Conservation (phyloP, 2,797 vertebrate species). For the Cyclopterus lumpus region DNA sequence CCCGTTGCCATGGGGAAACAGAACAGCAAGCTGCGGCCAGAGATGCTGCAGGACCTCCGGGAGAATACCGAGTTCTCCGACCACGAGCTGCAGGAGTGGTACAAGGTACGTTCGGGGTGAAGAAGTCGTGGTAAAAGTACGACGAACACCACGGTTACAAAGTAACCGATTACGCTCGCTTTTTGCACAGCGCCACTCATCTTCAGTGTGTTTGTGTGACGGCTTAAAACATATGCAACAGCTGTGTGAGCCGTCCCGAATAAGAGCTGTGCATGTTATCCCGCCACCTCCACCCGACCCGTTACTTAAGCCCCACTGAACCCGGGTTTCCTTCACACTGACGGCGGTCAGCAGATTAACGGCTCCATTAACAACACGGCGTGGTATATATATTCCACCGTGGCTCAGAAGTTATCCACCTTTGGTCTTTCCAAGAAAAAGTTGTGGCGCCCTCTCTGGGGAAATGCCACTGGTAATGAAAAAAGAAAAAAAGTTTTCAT, state of each 20-base stretch:
- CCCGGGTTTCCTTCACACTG: slow-evolving; percentile 1
- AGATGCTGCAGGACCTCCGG: slow-evolving; percentile 88
- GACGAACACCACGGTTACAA: too few relatives aligned
- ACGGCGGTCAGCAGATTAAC: slow-evolving; percentile 29
- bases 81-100: slow-evolving; percentile 90
- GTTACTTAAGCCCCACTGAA: slow-evolving; percentile 26
- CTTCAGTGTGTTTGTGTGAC: slow-evolving; percentile 33
- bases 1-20: slow-evolving; percentile 87
- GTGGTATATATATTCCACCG: neutral
- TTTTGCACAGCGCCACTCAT: too few relatives aligned
- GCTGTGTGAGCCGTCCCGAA: slow-evolving; percentile 47
- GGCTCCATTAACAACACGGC: neutral
- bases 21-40: slow-evolving; percentile 89
- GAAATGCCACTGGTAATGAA: slow-evolving; percentile 35
- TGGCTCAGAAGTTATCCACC: slow-evolving; percentile 1
- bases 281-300: slow-evolving; percentile 14
- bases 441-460: neutral
- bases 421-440: slow-evolving; percentile 9
- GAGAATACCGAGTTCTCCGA: slow-evolving; percentile 90
- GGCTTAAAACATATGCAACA: slow-evolving; percentile 66
- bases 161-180: neutral
- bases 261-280: slow-evolving; percentile 43
- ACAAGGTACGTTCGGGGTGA: slow-evolving; percentile 82
- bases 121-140: neutral
- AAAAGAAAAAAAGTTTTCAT: slow-evolving; percentile 16